phyloP scores from a whole-genome alignment of 2,888 invertebrate genomes.

The Lepidonotus clava region DNA sequence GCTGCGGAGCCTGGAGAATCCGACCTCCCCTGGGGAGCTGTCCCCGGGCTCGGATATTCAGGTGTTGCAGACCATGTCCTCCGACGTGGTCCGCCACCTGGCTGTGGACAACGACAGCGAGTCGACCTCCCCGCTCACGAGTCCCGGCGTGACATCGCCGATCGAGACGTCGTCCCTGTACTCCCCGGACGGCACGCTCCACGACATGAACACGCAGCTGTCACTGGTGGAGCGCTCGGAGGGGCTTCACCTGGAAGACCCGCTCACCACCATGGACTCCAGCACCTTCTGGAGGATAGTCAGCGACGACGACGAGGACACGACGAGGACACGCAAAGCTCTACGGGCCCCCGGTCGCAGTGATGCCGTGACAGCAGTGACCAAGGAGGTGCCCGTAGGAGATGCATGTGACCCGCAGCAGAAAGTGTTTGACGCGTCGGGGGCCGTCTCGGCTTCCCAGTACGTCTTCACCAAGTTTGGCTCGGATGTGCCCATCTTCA shows the following conservation, averaged over 20 bases:
- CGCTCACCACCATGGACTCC: constrained; percentile 42
- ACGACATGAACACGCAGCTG: constrained; percentile 54
- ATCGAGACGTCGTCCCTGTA: not conserved
- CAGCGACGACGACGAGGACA: not conserved
- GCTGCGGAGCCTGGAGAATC: constrained; percentile 39
- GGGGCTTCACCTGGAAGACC: constrained; percentile 45
- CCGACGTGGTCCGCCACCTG: constrained; percentile 44
- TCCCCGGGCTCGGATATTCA: not conserved
- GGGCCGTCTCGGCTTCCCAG: constrained; percentile 32
- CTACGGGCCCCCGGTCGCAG: not conserved
- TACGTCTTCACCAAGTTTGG: constrained; percentile 55
- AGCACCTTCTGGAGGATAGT: constrained; percentile 24
- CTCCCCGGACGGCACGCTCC: constrained; percentile 24
- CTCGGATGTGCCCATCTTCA: constrained; percentile 27
- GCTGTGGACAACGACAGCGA: constrained; percentile 31
- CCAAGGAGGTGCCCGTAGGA: not conserved
- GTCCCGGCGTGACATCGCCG: constrained; percentile 39
- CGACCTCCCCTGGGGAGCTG: constrained; percentile 20
- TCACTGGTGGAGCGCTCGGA: constrained; percentile 50
- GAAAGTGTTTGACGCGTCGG: constrained; percentile 50
- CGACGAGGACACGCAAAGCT: not conserved
- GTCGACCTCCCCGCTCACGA: constrained; percentile 30
- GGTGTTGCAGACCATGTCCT: constrained; percentile 7
- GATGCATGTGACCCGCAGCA: not conserved
- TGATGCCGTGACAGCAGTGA: not conserved